A percentile compares a stretch with the other conserved stretches of the same genome.
These are phyloP conservation scores for Eupithecia subfuscata DNA, from an alignment of 2,888 invertebrate genomes.

Conservation along the genomic window DNA sequence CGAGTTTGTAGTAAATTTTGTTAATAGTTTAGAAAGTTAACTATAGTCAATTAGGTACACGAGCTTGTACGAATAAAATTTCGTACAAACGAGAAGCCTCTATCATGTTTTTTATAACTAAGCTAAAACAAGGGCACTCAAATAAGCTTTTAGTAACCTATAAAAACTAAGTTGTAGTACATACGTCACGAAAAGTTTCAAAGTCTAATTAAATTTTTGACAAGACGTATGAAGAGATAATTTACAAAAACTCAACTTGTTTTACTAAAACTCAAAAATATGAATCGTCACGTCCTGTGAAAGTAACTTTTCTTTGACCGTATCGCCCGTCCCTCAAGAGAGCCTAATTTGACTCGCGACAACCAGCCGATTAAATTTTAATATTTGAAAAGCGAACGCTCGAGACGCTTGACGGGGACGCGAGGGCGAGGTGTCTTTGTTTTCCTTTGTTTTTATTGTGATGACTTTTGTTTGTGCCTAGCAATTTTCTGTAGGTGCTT, in stretches of 20 bases:
- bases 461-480: slow-evolving; percentile 30
- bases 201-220: not conserved
- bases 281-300: not conserved
- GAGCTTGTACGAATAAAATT: not conserved
- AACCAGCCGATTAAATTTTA: slow-evolving; percentile 85
- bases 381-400: slow-evolving; percentile 81
- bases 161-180: not conserved
- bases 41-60: too few relatives aligned
- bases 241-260: not conserved
- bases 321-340: slow-evolving; percentile 70
- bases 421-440: slow-evolving; percentile 70
- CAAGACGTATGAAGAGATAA: not conserved
- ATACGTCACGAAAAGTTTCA: not conserved
- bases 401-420: slow-evolving; percentile 62
- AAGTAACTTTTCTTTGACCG: slow-evolving; percentile 38
- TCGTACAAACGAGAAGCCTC: too few relatives aligned
- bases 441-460: slow-evolving; percentile 62
- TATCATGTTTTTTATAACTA: not conserved
- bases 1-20: not conserved
- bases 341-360: slow-evolving; percentile 84
- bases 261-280: not conserved
- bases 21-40: too few relatives aligned
- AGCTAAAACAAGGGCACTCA: not conserved
- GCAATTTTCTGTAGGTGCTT: slow-evolving; percentile 5
- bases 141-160: not conserved